phyloP scores from a whole-genome alignment of 1,140 invertebrate species.

The Tetragonula clypearis region DNA sequence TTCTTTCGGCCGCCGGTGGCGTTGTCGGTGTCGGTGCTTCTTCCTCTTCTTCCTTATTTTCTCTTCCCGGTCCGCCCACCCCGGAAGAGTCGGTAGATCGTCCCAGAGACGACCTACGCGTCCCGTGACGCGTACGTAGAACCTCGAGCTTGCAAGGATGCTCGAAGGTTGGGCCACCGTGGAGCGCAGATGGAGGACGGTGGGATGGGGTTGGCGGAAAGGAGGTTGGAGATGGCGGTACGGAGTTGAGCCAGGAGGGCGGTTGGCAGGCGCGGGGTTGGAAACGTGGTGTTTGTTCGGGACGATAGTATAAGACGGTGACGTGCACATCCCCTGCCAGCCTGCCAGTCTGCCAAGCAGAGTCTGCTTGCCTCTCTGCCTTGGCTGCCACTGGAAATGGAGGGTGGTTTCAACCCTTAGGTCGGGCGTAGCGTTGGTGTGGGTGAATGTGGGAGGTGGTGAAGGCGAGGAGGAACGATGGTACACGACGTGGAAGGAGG shows the following conservation, averaged over 20 bases:
- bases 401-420: conserved; percentile 73
- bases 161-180: conserved; percentile 59
- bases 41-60: conserved; percentile 24
- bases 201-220: conserved; percentile 11
- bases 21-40: background rate
- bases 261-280: conserved; percentile 57
- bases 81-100: conserved; percentile 53
- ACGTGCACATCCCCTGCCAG: conserved; percentile 78
- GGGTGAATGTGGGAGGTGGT: conserved; percentile 58
- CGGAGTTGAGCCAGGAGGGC: conserved; percentile 41
- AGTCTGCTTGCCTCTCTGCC: conserved; percentile 70
- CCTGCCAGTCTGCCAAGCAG: conserved; percentile 67
- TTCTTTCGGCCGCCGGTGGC: background rate
- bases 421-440: conserved; percentile 61
- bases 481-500: conserved; percentile 61
- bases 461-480: conserved; percentile 61
- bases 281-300: conserved; percentile 79
- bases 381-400: conserved; percentile 74
- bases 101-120: conserved; percentile 69
- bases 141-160: conserved; percentile 58
- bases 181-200: conserved; percentile 34
- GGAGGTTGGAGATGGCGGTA: conserved; percentile 41
- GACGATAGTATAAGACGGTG: conserved; percentile 81
- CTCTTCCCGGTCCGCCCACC: conserved; percentile 9
- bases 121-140: conserved; percentile 67